Base-by-base conservation (phyloP, 2,888 invertebrate genomes). In the Parascotia fuliginaria region DNA sequence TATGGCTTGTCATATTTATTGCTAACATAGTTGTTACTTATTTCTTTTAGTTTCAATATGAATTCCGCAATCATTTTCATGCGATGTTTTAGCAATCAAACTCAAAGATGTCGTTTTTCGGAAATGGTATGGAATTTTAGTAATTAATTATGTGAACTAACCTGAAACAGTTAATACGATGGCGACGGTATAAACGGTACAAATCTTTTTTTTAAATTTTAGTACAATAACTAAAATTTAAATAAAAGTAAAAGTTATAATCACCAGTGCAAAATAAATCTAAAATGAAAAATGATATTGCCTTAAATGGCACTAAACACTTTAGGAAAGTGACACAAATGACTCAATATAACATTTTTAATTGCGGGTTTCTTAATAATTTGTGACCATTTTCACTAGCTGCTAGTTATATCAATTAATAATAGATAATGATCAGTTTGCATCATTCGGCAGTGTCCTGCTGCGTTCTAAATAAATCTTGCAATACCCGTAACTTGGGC, bases 351-450 rank as follows among this genome's bases (percentile, higher is more conserved):
- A 75, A 58, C 60, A 64, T 67, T 66, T 66, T 72, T 75, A 70
- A 70, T 74, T 65, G 56, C 60, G 14, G 36, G 43, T 75, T 73
- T 58, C 68, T 63, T 65, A 69, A 71, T 66, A 49, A 60, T 52
- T 57, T 65, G 72, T 43, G 65, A 56, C 65, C 66, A 61, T 73
- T 69, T 60, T 63, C 63, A 62, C 65, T 51, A 37, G 34, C 58
- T 65, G 60, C 59, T 42, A 60, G 66, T 66, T 48, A 54, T 75
- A 68, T 74, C 72, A 76, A 80, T 80, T 79, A 77, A 77, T 71
- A 59, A 53, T 47, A 62, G 75, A 78, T 77, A 70, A 62, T 57
- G 64, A 76, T 79, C 81, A 59, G 60, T 55, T 69, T 67, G 61
- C 43, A 59, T 29, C 55, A 50, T 62, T 66, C 47, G 51, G 51